Conservation (phyloP, 2,888 invertebrate genomes). For the Cyrtodaria siliqua region DNA sequence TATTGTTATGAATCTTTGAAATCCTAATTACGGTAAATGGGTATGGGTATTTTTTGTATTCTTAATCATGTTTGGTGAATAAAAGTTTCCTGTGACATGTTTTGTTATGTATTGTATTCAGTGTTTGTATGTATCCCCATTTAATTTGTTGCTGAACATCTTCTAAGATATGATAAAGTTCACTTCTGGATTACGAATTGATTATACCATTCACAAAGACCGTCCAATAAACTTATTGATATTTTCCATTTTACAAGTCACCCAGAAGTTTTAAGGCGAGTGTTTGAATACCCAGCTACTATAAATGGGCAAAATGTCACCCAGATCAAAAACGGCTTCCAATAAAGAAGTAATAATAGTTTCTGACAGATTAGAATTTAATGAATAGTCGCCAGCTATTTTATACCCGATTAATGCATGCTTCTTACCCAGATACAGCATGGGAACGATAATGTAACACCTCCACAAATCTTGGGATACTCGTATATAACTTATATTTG, state of each 20-base stretch:
- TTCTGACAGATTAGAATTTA: constrained; percentile 55
- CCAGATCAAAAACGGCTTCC: constrained; percentile 2
- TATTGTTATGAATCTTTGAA: constrained; percentile 1
- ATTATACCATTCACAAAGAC: too few relatives aligned
- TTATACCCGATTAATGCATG: constrained; percentile 68
- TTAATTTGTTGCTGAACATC: not conserved
- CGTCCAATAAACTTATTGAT: too few relatives aligned
- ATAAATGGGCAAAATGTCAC: constrained; percentile 36
- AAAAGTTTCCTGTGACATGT: constrained; percentile 12
- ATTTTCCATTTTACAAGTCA: constrained; percentile 9
- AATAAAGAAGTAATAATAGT: too few relatives aligned
- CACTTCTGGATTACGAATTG: too few relatives aligned
- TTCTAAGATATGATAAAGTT: too few relatives aligned
- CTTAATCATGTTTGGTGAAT: constrained; percentile 12
- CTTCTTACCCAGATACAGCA: constrained; percentile 60
- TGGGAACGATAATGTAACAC: not conserved
- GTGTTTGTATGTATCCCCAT: constrained; percentile 2
- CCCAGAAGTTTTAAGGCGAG: constrained; percentile 1
- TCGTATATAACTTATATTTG: too few relatives aligned
- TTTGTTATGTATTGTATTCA: not conserved
- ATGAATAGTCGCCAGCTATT: constrained; percentile 37
- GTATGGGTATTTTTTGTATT: constrained; percentile 12
- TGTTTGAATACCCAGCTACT: constrained; percentile 17
- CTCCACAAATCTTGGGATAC: too few relatives aligned
- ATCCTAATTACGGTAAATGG: constrained; percentile 10